phyloP scores from a whole-genome alignment of 1,140 invertebrate species.

The Zaprionus taronus region DNA sequence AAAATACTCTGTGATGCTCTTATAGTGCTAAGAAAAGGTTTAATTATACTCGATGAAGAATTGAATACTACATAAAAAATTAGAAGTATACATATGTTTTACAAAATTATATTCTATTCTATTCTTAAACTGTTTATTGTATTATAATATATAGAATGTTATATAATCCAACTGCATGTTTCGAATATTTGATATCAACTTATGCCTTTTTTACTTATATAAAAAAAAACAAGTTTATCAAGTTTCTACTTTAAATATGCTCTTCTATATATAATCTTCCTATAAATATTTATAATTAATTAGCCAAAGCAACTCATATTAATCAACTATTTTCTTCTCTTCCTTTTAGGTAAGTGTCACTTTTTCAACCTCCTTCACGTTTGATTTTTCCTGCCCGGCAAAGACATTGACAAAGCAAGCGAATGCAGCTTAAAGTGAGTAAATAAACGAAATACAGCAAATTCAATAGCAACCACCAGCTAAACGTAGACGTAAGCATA shows the following conservation, averaged over 20 bases:
- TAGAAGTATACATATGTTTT: neutral
- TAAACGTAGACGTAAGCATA: slow-evolving; percentile 14
- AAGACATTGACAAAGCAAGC: slow-evolving; percentile 67
- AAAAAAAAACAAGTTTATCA: neutral
- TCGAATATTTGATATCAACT: neutral
- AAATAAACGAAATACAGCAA: slow-evolving; percentile 42
- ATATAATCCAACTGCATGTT: neutral
- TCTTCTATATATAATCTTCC: neutral
- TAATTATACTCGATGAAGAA: no score
- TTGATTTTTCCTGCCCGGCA: neutral
- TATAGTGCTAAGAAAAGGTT: no score
- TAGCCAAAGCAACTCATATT: neutral
- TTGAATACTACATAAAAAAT: no score
- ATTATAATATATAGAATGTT: neutral
- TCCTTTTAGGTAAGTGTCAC: slow-evolving; percentile 67
- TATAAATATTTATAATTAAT: neutral
- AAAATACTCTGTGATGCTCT: neutral
- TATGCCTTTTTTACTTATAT: neutral
- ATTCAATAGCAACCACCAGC: slow-evolving; percentile 17
- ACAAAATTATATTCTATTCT: neutral
- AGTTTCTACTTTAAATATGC: neutral
- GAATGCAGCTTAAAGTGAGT: slow-evolving; percentile 58
- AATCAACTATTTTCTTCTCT: slow-evolving; percentile 24
- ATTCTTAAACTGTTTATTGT: neutral
- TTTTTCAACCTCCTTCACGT: neutral